Evolutionary conservation across 1,140 invertebrate species (phyloP).

Genomic region (Stegodyphus mimosarum): DNA sequence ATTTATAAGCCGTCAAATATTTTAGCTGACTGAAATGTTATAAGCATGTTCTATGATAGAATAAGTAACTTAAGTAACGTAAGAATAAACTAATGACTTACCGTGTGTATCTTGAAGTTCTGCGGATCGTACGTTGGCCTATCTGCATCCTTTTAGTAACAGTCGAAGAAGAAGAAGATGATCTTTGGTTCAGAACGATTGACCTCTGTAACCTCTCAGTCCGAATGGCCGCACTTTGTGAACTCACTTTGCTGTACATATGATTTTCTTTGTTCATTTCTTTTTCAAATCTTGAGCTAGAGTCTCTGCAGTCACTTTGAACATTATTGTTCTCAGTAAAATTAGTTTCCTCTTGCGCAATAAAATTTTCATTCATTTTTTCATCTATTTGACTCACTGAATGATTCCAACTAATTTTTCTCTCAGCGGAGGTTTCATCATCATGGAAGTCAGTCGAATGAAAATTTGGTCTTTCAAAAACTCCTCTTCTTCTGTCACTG

Average conservation of each 20-base stretch:
- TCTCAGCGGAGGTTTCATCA: background rate
- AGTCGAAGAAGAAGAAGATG: background rate
- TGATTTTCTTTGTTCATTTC: conserved; percentile 34
- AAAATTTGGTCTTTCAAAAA: no score
- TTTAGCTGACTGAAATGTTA: no score
- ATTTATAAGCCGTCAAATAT: no score
- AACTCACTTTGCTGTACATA: conserved; percentile 34
- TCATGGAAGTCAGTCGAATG: background rate
- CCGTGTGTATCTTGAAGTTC: conserved; percentile 39
- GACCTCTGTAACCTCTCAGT: conserved; percentile 27
- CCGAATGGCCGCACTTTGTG: conserved; percentile 24
- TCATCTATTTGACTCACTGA: background rate
- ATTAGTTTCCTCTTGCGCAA: background rate
- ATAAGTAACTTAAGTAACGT: background rate
- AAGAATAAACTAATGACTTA: conserved; percentile 23
- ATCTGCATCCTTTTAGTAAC: conserved; percentile 16
- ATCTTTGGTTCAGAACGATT: conserved; percentile 22
- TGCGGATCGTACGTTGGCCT: conserved; percentile 34
- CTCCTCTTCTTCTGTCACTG: no score
- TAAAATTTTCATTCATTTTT: background rate
- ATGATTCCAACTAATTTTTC: background rate
- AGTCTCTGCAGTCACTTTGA: background rate
- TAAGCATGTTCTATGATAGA: no score
- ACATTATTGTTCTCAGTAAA: background rate
- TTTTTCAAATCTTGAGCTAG: conserved; percentile 3